Evolutionary conservation across 2,113 vertebrate species (phyloP), one percentile per base, ranked within the genome.

Genomic region (Python bivittatus): DNA sequence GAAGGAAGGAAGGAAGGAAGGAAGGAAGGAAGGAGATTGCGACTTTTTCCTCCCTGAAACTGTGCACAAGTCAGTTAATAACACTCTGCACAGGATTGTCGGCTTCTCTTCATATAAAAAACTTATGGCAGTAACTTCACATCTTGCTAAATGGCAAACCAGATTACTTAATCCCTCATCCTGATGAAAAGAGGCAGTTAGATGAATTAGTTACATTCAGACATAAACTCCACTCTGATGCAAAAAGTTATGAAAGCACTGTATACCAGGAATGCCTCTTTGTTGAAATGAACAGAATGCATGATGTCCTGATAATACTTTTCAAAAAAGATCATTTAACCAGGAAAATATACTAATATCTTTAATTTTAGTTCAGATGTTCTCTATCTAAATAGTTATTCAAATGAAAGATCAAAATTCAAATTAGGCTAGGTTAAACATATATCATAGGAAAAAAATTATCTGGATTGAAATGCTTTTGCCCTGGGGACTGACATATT

Each of bases 401-500:
- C n/a, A 0, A 0, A 8, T 68, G 60, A 84, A 94, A 92, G 83
- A 25, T 0, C n/a, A 84, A 52, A 92, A 42, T 17, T 20, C 57
- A 84, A 61, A 57, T 84, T 44, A 57, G 83, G 20, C 22, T 92
- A 83, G 11, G 27, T 56, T 88, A 88, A 90, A 58, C 12, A 2
- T 92, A 7, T 61, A 1, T 90, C 90, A 38, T 22, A 91, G 79
- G 25, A 1, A 93, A 53, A 68, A 54, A 44, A 79, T 29, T 23
- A 53, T 58, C 92, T 95, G 4, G 44, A 33, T 17, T 54, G 64
- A 92, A 90, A 52, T 89, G 1, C 72, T 92, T 90, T 84, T 91
- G 61, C 87, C 44, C 11, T 54, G 27, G 85, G 89, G 79, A 94
- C 42, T 93, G 38, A 54, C 29, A 93, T 9, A 2, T 53, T 85